These are phyloP conservation scores for Cerastis rubricosa DNA, from an alignment of 2,888 invertebrate species.

Conservation along the genomic window DNA sequence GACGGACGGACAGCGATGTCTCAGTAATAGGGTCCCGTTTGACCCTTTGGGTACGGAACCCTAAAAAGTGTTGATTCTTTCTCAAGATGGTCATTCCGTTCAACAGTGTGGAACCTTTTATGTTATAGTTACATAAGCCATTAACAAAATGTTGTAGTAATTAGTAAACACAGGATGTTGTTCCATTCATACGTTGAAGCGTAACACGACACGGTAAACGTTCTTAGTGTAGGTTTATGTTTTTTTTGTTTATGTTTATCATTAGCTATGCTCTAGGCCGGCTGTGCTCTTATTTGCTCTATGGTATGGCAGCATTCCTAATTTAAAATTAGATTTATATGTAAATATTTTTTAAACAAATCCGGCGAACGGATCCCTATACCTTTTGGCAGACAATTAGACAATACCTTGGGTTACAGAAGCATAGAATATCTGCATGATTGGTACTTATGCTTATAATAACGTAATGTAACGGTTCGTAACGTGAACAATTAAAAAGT, in stretches of 20 bases:
- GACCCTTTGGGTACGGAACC: too few species aligned
- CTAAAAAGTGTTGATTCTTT: not conserved
- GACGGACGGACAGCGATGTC: too few species aligned
- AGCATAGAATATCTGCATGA: too few species aligned
- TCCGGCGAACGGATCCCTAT: too few species aligned
- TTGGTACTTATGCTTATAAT: too few species aligned
- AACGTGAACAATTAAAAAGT: too few species aligned
- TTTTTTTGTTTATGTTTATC: constrained; percentile 17
- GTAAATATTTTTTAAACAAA: too few species aligned
- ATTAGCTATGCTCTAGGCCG: constrained; percentile 6
- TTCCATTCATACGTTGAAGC: constrained; percentile 55
- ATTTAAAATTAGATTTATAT: too few species aligned
- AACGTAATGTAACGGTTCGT: too few species aligned
- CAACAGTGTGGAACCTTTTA: constrained; percentile 6
- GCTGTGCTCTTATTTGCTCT: not conserved
- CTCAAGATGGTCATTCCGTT: not conserved
- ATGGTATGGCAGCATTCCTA: not conserved
- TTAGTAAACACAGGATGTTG: constrained; percentile 64
- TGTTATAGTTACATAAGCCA: constrained; percentile 43
- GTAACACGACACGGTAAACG: constrained; percentile 52
- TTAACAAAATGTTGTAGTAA: constrained; percentile 50
- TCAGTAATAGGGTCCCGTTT: too few species aligned
- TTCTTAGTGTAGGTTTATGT: constrained; percentile 17
- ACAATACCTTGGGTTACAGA: too few species aligned
- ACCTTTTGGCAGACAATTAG: too few species aligned